Percentiles rank a stretch among this genome's conserved stretches.
Evolutionary conservation across 2,113 vertebrate species (phyloP).

Genomic region (Chaetura pelagica): DNA sequence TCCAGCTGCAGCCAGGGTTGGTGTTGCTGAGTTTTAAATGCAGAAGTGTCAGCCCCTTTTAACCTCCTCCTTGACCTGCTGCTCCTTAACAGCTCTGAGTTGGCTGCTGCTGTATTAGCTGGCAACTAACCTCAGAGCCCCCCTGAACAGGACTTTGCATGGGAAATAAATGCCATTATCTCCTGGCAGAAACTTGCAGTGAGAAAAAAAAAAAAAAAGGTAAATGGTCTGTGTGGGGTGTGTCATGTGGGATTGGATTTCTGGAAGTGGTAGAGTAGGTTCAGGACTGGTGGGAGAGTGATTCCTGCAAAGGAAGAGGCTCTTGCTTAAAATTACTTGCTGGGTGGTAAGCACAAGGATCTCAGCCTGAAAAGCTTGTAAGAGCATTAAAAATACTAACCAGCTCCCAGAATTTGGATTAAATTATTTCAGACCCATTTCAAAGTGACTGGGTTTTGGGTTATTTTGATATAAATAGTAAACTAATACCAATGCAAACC

Average conservation of each 20-base stretch:
- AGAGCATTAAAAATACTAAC: neutral
- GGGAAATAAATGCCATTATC: neutral
- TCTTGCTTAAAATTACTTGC: neutral
- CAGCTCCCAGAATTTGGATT: neutral
- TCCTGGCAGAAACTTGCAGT: neutral
- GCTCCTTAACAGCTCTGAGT: no score
- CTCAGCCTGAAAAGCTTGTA: neutral
- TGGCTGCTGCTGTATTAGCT: neutral
- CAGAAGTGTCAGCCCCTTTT: neutral
- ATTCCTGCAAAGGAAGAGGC: neutral
- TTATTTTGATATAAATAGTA: neutral
- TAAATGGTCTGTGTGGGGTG: neutral
- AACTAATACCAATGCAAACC: neutral
- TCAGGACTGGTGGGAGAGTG: no score
- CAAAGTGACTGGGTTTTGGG: neutral
- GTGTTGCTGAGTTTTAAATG: neutral
- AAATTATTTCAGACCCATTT: neutral
- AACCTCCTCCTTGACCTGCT: neutral
- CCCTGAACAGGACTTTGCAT: neutral
- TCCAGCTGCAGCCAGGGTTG: neutral
- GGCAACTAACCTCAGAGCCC: accelerated
- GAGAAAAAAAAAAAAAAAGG: neutral
- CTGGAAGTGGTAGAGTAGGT: neutral
- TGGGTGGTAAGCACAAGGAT: neutral
- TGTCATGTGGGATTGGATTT: neutral